phyloP scores from a whole-genome alignment of 2,888 invertebrate genomes.

The Malacosoma neustria region DNA sequence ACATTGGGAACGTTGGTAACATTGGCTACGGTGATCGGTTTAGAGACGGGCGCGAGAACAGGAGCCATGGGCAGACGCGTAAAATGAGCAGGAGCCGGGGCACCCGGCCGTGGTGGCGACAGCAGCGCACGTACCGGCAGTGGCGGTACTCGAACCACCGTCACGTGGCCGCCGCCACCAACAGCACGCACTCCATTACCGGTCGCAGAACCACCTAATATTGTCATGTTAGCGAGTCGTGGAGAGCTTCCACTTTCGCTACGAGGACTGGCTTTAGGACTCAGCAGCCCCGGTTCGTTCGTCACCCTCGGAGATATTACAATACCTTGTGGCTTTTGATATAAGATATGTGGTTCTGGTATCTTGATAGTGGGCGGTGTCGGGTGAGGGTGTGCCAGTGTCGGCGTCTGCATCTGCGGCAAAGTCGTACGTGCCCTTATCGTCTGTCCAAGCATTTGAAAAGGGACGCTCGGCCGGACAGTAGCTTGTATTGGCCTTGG shows the following conservation, averaged over 20 bases:
- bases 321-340: conserved; percentile 61
- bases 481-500: conserved; percentile 46
- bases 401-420: conserved; percentile 30
- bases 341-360: conserved; percentile 70
- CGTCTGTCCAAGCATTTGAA: conserved; percentile 61
- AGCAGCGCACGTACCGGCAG: conserved; percentile 56
- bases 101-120: conserved; percentile 60
- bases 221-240: conserved; percentile 51
- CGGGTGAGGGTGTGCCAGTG: too few species aligned
- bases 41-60: conserved; percentile 71
- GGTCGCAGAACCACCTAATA: conserved; percentile 52
- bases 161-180: conserved; percentile 62
- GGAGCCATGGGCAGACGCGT: conserved; percentile 76
- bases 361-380: conserved; percentile 78
- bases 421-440: conserved; percentile 41
- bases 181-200: conserved; percentile 45
- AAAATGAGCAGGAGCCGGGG: conserved; percentile 61
- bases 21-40: conserved; percentile 69
- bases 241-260: conserved; percentile 51
- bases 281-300: conserved; percentile 51
- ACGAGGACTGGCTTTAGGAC: conserved; percentile 53
- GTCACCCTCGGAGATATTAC: conserved; percentile 58
- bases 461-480: conserved; percentile 47
- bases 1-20: conserved; percentile 63
- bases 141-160: conserved; percentile 68